Evolutionary conservation across 2,113 vertebrate species (phyloP).

Genomic region (Raja brachyura): DNA sequence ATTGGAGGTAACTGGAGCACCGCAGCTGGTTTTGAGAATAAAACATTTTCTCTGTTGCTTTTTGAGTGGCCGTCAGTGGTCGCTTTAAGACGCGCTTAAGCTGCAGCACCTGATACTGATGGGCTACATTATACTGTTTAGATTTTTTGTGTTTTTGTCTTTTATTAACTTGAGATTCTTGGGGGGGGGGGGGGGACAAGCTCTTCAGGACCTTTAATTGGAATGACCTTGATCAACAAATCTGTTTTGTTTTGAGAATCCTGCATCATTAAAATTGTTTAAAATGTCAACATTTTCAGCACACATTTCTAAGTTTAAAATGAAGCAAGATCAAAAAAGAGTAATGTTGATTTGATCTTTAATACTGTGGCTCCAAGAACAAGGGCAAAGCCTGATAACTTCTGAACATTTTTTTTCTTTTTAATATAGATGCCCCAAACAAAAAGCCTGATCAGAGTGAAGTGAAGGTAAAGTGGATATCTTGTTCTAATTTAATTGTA

Average conservation of each 20-base stretch:
- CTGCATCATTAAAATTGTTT: neutral
- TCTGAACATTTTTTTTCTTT: neutral
- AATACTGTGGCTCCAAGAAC: neutral
- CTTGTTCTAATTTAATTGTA: neutral
- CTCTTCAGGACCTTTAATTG: neutral
- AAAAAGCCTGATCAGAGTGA: neutral
- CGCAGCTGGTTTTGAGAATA: neutral
- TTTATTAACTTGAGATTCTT: neutral
- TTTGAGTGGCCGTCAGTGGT: neutral
- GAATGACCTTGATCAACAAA: neutral
- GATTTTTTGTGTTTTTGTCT: neutral
- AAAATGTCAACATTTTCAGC: neutral
- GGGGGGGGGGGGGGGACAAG: no score
- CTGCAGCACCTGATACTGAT: neutral
- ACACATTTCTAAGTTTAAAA: neutral
- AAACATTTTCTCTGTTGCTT: neutral
- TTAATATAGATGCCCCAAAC: neutral
- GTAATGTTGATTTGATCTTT: neutral
- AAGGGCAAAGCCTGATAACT: neutral
- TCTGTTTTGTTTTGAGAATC: neutral
- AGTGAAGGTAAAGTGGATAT: slow-evolving; percentile 4
- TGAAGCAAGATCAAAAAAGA: neutral
- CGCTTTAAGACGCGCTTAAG: neutral
- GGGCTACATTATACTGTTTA: neutral
- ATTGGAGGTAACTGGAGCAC: neutral